Conservation (phyloP, 2,797 vertebrate species). For the Coregonus suidteri region DNA sequence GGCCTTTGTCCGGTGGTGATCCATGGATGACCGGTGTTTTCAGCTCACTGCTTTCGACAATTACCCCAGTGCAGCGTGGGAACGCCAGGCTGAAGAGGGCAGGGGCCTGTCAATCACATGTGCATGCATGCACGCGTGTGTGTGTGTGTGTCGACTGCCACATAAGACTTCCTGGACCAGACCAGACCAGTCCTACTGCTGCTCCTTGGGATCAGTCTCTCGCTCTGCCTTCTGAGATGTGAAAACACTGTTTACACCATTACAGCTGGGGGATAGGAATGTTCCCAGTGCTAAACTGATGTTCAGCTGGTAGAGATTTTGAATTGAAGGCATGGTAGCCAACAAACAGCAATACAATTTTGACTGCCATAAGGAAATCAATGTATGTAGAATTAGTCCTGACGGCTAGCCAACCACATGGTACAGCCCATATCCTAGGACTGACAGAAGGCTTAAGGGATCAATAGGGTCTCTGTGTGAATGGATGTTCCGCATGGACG, state of each 20-base stretch:
- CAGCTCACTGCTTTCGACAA: slow-evolving; percentile 68
- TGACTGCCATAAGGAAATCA: slow-evolving; percentile 1
- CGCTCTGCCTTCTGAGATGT: slow-evolving; percentile 25
- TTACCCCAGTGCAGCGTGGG: slow-evolving; percentile 63
- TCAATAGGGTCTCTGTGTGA: too few species aligned
- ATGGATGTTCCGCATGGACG: too few species aligned
- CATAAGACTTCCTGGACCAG: slow-evolving; percentile 30
- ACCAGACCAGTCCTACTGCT: slow-evolving; percentile 41
- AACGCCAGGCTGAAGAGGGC: slow-evolving; percentile 65
- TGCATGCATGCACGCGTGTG: slow-evolving; percentile 43
- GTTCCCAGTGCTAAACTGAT: slow-evolving; percentile 34
- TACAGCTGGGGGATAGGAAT: slow-evolving; percentile 32
- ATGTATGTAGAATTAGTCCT: not conserved
- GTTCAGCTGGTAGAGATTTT: not conserved
- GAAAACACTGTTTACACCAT: slow-evolving; percentile 19
- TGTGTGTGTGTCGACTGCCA: not conserved
- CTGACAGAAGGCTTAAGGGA: too few species aligned
- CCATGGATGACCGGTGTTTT: slow-evolving; percentile 72
- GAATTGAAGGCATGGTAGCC: not conserved
- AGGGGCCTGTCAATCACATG: slow-evolving; percentile 76
- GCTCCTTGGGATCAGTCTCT: not conserved
- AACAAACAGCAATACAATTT: not conserved
- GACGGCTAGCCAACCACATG: too few species aligned
- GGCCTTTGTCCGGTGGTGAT: slow-evolving; percentile 68
- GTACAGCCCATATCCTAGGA: too few species aligned